These are phyloP conservation scores for human (Homo sapiens) DNA, from an alignment of 2,113 vertebrate species.

Conservation along the genomic window DNA sequence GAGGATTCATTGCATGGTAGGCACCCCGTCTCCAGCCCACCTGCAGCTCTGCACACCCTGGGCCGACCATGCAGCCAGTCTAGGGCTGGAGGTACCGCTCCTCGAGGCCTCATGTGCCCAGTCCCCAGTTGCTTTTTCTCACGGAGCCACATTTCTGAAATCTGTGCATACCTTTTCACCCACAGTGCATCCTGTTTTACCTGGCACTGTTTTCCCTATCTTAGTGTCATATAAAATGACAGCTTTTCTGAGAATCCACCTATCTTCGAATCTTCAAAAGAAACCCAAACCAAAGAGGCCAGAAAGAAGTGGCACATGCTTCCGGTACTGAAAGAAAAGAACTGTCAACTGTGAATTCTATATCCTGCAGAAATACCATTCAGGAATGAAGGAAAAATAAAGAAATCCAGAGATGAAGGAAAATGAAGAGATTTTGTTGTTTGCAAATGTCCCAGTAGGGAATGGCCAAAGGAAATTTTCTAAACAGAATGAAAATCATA, in stretches of 20 bases:
- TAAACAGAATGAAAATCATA: neutral
- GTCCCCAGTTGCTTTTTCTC: no score
- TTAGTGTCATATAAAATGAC: neutral
- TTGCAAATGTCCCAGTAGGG: neutral
- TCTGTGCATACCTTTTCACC: neutral
- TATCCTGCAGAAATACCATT: neutral
- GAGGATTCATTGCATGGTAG: neutral
- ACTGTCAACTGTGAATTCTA: neutral
- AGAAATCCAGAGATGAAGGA: neutral
- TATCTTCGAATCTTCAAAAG: neutral
- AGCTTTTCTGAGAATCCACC: no score
- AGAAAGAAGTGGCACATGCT: neutral
- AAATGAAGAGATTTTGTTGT: neutral
- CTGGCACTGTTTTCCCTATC: no score
- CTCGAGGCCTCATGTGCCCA: neutral
- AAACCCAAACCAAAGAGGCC: neutral
- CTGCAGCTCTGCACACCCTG: neutral
- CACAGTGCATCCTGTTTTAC: rapidly evolving
- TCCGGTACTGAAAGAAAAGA: neutral
- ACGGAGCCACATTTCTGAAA: neutral
- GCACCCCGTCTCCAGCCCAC: neutral
- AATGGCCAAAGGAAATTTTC: neutral
- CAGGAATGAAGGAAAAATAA: no score
- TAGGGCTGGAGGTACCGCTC: neutral
- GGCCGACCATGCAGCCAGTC: neutral